Conservation (phyloP, 2,797 vertebrate genomes). For the Sebastes matsubarae region DNA sequence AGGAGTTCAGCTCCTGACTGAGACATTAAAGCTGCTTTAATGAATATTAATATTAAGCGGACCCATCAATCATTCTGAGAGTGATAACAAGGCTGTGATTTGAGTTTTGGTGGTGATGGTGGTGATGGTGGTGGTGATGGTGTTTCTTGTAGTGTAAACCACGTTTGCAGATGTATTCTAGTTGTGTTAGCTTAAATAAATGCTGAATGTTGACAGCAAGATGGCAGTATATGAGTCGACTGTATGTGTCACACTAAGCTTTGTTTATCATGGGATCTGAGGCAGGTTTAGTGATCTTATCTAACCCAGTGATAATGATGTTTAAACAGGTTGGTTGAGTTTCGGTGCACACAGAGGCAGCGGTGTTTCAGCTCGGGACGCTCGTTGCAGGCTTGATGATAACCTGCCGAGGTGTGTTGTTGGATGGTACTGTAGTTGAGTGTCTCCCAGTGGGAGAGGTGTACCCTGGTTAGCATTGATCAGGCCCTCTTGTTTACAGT, state of each 20-base stretch:
- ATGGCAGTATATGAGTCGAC: neutral
- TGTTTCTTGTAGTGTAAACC: neutral
- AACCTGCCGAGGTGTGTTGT: neutral
- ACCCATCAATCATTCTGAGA: neutral
- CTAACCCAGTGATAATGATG: neutral
- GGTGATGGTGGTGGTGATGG: no score
- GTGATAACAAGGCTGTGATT: neutral
- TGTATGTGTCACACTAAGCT: neutral
- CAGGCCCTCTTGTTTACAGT: conserved; percentile 89
- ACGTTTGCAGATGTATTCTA: neutral
- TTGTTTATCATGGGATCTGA: neutral
- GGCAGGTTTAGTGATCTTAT: neutral
- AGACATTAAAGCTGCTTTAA: neutral
- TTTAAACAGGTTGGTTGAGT: neutral
- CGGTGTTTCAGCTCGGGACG: neutral
- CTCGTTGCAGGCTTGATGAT: neutral
- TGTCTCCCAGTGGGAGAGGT: neutral
- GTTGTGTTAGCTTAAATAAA: neutral
- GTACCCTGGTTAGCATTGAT: conserved; percentile 84
- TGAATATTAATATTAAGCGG: neutral
- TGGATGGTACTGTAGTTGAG: neutral
- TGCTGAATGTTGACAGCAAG: neutral
- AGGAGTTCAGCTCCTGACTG: no score
- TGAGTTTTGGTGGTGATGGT: neutral
- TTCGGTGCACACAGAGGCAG: neutral